Percentiles rank a stretch among this genome's conserved stretches.
Conservation (phyloP, 2,113 vertebrate genomes). For the Cisticola juncidis region DNA sequence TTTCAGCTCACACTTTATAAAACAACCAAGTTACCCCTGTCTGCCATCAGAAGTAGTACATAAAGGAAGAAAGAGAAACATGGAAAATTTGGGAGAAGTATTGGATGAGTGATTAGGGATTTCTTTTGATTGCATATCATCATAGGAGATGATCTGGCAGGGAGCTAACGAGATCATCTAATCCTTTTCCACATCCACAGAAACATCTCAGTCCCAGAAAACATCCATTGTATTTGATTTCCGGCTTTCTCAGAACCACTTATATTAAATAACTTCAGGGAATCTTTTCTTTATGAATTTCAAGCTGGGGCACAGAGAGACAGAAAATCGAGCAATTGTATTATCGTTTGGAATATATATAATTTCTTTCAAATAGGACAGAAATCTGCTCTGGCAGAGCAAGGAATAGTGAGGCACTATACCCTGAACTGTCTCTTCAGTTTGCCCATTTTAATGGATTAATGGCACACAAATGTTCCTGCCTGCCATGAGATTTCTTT, state of each 20-base stretch:
- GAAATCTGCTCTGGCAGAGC: neutral
- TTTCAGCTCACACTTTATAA: neutral
- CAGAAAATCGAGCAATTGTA: constrained; percentile 12
- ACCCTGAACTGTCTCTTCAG: neutral
- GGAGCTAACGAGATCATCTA: neutral
- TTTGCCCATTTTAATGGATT: neutral
- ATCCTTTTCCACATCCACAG: neutral
- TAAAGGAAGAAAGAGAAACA: accelerated
- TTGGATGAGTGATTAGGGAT: neutral
- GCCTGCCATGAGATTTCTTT: neutral
- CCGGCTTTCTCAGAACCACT: neutral
- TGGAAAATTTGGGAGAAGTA: neutral
- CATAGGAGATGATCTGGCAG: neutral
- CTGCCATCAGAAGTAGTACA: neutral
- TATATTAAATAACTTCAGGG: constrained; percentile 29
- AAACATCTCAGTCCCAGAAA: neutral
- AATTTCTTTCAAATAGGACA: neutral
- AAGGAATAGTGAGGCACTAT: neutral
- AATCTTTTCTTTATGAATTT: constrained; percentile 38
- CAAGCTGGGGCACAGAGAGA: neutral
- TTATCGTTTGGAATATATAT: neutral
- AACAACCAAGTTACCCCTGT: neutral
- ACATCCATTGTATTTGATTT: constrained; percentile 21
- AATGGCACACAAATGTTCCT: neutral
- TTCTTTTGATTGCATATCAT: neutral